These are phyloP conservation scores for Toxotes chatareus DNA, from an alignment of 2,113 vertebrate species.

Conservation along the genomic window DNA sequence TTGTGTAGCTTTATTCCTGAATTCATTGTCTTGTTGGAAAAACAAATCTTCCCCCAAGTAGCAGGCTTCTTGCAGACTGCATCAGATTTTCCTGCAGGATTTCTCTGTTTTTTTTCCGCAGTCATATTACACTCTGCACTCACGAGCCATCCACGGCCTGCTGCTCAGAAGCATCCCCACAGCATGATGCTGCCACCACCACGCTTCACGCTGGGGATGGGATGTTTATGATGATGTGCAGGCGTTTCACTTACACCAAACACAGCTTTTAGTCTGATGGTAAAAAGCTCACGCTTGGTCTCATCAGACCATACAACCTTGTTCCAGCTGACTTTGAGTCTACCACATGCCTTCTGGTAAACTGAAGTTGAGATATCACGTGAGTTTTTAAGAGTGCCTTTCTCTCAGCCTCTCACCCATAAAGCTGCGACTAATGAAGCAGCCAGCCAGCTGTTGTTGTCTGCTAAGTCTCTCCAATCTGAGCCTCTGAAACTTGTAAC, in stretches of 20 bases:
- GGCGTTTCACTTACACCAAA: not conserved
- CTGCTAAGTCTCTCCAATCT: not conserved
- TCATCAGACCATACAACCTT: not conserved
- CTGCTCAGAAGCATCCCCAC: constrained; percentile 2
- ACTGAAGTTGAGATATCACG: not conserved
- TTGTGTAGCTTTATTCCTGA: not conserved
- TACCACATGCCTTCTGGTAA: not conserved
- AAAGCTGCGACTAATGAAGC: not conserved
- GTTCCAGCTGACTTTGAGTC: not conserved
- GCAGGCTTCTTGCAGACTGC: not conserved
- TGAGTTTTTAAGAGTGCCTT: not conserved
- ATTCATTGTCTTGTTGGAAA: not conserved
- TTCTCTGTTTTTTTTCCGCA: not conserved
- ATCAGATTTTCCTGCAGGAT: constrained; percentile 1
- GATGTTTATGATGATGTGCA: not conserved
- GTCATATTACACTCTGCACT: not conserved
- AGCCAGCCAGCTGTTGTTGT: not conserved
- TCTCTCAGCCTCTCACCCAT: not conserved
- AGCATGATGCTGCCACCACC: not conserved
- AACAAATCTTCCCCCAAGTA: not conserved
- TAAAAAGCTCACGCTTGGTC: not conserved
- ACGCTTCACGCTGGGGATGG: not conserved
- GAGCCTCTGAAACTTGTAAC: not conserved
- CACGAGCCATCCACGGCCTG: not conserved
- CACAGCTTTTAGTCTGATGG: not conserved